Base-by-base conservation (phyloP, 2,113 vertebrate species). In the Rhinichthys klamathensis region DNA sequence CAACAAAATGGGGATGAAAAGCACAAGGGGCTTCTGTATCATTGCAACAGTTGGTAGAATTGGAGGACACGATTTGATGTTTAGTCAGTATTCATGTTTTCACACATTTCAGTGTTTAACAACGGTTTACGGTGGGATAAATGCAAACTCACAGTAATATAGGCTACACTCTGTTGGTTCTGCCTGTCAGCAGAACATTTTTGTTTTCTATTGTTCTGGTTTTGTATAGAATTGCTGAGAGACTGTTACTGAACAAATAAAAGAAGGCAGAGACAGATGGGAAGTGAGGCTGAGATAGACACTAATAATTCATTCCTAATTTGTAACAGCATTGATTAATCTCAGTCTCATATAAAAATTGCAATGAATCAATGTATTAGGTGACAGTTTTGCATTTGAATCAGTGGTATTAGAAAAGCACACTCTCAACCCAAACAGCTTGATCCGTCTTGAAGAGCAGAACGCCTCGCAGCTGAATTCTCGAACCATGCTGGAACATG, bases 141-240 rank as follows among this genome's bases (percentile, higher is more conserved):
- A 49, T 51, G 49, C 15, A 16, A 51, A 51, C 49, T 51, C 49
- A 16, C 15, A 51, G 49, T 51, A 51, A 51, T 67, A 80, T 2
- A n/a, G n/a, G n/a, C n/a, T n/a, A 61, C 81, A 61, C 25, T 27
- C 41, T 44, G 3, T 75, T 23, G 67, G 38, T 70, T 38, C 58
- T 79, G 61, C n/a, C 12, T 23, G 87, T 92, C 91, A 91, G 91
- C 91, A 90, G 54, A 84, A 84, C 79, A 60, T 79, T 75, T 58
- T 51, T 0, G 80, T 5, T 61, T 74, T 84, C 63, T 41, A 86
- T 91, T 90, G 91, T 93, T 88, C 67, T 60, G 35, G 10, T 54
- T 58, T 88, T 90, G 85, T 86, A 89, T 32, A 84, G 85, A 88
- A 84, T 49, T 89, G 87, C 88, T 91, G 91, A 90, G 87, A 90